A percentile compares a stretch with the other conserved stretches of the same genome.
Evolutionary conservation across 30 jellyfish, hydroid and myxozoan genomes (phyloP).

Genomic region (Mastigias papua): DNA sequence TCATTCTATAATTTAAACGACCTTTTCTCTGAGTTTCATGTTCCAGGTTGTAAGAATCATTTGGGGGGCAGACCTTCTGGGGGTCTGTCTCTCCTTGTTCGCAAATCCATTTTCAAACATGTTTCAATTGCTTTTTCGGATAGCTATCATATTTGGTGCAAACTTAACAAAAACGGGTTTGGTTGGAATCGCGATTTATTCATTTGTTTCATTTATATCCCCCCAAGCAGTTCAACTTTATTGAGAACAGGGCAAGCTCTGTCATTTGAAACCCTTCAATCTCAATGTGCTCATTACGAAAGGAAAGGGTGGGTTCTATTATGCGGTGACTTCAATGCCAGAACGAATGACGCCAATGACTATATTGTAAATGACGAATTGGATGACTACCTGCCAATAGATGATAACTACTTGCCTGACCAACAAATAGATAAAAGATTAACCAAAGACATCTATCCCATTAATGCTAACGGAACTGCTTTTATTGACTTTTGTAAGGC

Average conservation of each 20-base stretch:
- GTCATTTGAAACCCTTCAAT: constrained; percentile 43
- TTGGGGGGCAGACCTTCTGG: constrained; percentile 55
- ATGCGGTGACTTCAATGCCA: constrained; percentile 41
- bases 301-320: constrained; percentile 37
- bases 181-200: constrained; percentile 16
- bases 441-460: constrained; percentile 7
- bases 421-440: constrained; percentile 13
- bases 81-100: constrained; percentile 54
- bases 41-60: constrained; percentile 15
- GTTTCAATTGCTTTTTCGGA: constrained; percentile 25
- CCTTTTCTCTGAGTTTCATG: not conserved
- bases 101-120: constrained; percentile 20
- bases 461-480: constrained; percentile 25
- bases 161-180: constrained; percentile 6
- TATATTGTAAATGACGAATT: constrained; percentile 40
- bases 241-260: constrained; percentile 46
- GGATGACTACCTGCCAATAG: constrained; percentile 54
- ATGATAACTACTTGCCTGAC: constrained; percentile 40
- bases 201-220: constrained; percentile 34
- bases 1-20: constrained; percentile 2
- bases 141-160: constrained; percentile 48
- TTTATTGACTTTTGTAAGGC: constrained; percentile 14
- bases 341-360: constrained; percentile 40
- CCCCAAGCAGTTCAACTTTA: constrained; percentile 33
- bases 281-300: constrained; percentile 52